phyloP scores from a whole-genome alignment of 2,113 vertebrate genomes.

The Talpa occidentalis region DNA sequence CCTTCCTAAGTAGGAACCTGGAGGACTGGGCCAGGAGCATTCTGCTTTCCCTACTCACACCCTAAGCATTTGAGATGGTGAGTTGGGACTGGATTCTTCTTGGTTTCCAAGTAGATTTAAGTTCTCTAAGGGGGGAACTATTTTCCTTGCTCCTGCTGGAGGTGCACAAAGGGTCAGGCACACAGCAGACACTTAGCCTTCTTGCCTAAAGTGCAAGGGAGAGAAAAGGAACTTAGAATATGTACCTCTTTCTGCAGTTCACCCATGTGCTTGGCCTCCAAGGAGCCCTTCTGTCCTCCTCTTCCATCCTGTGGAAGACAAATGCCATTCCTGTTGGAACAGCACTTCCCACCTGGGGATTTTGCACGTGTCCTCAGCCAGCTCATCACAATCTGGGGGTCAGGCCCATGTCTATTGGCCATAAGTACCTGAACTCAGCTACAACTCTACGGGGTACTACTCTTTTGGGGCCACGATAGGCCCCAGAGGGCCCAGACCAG shows the following conservation, averaged over 20 bases:
- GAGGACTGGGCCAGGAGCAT: not conserved
- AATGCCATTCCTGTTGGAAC: not conserved
- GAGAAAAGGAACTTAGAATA: not conserved
- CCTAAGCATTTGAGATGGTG: not conserved
- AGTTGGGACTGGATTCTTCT: not conserved
- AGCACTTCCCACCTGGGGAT: not conserved
- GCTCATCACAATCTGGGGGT: not conserved
- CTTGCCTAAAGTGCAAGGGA: not conserved
- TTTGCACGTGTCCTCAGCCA: not conserved
- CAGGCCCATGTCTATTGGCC: not conserved
- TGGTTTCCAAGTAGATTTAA: not conserved
- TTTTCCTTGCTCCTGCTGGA: not conserved
- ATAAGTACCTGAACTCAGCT: not conserved
- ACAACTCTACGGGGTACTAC: not conserved
- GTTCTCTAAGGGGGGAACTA: not conserved
- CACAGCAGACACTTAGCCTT: not conserved
- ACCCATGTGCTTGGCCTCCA: not conserved
- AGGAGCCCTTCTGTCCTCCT: constrained; percentile 37
- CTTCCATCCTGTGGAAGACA: constrained; percentile 66
- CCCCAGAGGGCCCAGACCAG: not conserved
- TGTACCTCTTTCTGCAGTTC: constrained; percentile 82
- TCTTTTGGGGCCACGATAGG: not conserved
- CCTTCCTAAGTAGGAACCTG: not conserved
- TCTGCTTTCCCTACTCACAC: not conserved
- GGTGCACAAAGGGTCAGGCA: not conserved